These are phyloP conservation scores for Meta bourneti DNA, from an alignment of 2,888 invertebrate genomes.

Conservation along the genomic window DNA sequence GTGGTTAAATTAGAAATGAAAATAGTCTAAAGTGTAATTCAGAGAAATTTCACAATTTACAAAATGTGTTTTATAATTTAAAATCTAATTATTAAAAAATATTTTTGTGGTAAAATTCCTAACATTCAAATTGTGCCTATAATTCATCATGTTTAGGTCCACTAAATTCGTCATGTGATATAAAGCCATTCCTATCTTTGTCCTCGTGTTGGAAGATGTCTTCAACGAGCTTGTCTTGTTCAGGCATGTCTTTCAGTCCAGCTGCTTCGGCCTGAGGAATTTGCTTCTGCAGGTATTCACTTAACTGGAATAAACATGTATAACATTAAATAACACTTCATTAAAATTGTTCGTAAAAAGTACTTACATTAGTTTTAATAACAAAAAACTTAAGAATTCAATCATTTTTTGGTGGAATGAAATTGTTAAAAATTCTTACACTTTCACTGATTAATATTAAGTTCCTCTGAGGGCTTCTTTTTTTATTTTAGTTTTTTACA, in stretches of 20 bases:
- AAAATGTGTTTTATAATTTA: too few species aligned
- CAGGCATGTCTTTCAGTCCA: conserved; percentile 88
- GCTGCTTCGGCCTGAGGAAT: conserved; percentile 89
- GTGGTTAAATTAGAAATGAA: too few species aligned
- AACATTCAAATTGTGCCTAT: conserved; percentile 81
- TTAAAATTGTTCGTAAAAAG: too few species aligned
- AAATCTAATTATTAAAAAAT: too few species aligned
- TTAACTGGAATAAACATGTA: conserved; percentile 85
- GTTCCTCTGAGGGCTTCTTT: too few species aligned
- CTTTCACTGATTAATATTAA: too few species aligned
- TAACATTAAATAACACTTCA: not conserved
- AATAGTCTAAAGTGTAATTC: too few species aligned
- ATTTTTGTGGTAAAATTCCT: too few species aligned
- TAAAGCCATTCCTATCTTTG: conserved; percentile 96
- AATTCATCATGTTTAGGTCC: conserved; percentile 98
- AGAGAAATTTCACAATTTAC: too few species aligned
- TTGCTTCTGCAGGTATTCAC: conserved; percentile 94
- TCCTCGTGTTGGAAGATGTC: conserved; percentile 99
- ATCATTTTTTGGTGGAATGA: not conserved
- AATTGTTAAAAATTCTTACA: not conserved
- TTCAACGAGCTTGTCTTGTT: conserved; percentile 95
- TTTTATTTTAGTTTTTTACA: too few species aligned
- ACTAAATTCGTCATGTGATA: conserved; percentile 97
- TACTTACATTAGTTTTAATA: too few species aligned
- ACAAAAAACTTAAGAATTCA: not conserved